Percentiles rank a stretch among this genome's conserved stretches.
These are phyloP conservation scores for Epinotia ramella DNA, from an alignment of 2,888 invertebrate species.

Conservation along the genomic window DNA sequence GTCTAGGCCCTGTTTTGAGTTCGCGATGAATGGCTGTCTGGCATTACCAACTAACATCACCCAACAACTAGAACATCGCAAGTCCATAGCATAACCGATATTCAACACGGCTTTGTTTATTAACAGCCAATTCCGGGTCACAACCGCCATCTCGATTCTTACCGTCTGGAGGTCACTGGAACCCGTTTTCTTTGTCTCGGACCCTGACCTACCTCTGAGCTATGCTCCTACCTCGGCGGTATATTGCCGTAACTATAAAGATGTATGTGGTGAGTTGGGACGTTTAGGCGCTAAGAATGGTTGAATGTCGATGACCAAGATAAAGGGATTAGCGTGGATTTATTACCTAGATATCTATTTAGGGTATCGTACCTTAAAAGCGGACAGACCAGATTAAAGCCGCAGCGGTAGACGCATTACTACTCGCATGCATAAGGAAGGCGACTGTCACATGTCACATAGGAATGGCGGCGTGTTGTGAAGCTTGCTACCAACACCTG, in stretches of 20 bases:
- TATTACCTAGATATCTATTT: too few relatives aligned
- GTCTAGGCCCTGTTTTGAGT: too few relatives aligned
- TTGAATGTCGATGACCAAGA: not conserved
- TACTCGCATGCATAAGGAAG: too few relatives aligned
- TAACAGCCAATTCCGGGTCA: constrained; percentile 28
- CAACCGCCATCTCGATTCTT: constrained; percentile 13
- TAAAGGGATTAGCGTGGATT: too few relatives aligned
- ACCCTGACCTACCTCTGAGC: constrained; percentile 74
- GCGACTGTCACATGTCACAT: too few relatives aligned
- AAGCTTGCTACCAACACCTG: too few relatives aligned
- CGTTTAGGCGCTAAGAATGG: not conserved
- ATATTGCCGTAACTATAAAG: not conserved
- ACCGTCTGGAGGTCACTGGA: constrained; percentile 46
- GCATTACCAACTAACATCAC: not conserved
- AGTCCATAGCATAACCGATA: not conserved
- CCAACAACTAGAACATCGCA: not conserved
- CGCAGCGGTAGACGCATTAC: too few relatives aligned
- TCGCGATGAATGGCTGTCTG: too few relatives aligned
- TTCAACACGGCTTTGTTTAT: not conserved
- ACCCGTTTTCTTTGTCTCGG: constrained; percentile 55
- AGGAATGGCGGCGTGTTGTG: too few relatives aligned
- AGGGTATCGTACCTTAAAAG: too few relatives aligned
- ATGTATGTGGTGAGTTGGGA: not conserved
- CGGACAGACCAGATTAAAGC: too few relatives aligned
- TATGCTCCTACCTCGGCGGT: not conserved